Base-by-base conservation (phyloP, 1,140 invertebrate species). In the Apocrypta bakeri region DNA sequence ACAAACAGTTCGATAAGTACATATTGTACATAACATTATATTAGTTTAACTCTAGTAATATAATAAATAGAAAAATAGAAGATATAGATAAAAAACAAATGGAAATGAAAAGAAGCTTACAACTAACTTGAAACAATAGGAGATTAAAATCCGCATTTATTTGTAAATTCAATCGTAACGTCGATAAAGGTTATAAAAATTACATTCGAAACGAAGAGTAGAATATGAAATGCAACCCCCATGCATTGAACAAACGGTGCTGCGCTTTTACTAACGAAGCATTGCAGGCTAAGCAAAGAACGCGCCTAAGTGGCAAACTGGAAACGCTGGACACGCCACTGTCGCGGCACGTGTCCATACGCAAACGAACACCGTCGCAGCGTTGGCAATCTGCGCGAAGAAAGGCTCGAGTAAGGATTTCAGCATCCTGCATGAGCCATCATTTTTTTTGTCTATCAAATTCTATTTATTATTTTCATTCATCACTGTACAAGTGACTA, bases 401-500 rank as follows among this genome's bases (percentile, higher is more conserved):
- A 74, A 92, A 92, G 87, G 91, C 91, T 88, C 91, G 90, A 82
- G 91, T 92, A 92, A 92, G 91, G 87, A 88, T 86, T 76, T 72
- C 29, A 17, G 29, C 24, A 69, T 79, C 83, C 68, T 83, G 85
- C 85, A 88, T 87, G 86, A 86, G 82, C 78, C 84, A 61, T 82
- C 42, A 37, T 84, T 63, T 85, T 82, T 78, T 31, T 56, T 21
- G 29, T 56, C 42, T 73, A 17, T 24, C 21, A 81, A 24, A n/a
- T n/a, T n/a, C n/a, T n/a, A 72, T 63, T 68, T 42, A 1, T 76
- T 77, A 63, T 76, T 69, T 61, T 61, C 11, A 69, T 74, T 7
- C 9, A 40, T 40, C 6, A 31, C 9, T 33, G n/a, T 24, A 42
- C 14, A 40, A 56, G 63, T 29, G 24, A 24, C 66, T 68, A 21